Base-by-base conservation (phyloP, 2,113 vertebrate genomes). In the Danionella cerebrum region DNA sequence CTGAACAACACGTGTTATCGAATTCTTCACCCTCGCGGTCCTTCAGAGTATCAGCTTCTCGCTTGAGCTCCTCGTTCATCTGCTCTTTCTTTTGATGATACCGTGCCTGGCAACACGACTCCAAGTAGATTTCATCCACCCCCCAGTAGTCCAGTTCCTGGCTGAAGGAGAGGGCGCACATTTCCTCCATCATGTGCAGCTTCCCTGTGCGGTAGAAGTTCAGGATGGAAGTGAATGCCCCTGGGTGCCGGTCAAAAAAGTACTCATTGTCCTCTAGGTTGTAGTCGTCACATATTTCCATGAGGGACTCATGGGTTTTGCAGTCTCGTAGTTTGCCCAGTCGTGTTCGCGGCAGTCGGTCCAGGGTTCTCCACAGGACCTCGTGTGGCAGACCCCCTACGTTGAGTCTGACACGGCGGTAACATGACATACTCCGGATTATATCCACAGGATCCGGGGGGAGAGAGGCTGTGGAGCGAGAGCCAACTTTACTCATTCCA, bases 171-270 rank as follows among this genome's bases (percentile, higher is more conserved):
- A 99, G 83, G 3, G 96, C 96, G 10, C 96, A 99, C 96, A 98
- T 99, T 81, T 99, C 96, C 85, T 99, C 96, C 96, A 99, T 98
- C 96, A 99, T 99, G 85, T 99, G 96, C 87, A 99, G 82, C 79
- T 97, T 95, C 14, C 96, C 96, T 0, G 96, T 98, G 60, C 96
- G 94, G 82, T 98, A 99, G 82, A 99, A 99, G 88, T 99, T 99
- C 75, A 99, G 90, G 72, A 99, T 99, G 13, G 96, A 98, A 0
- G 96, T 98, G 84, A 99, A 99, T 1, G 96, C 96, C 60, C 96
- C 96, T 0, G 96, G 95, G 48, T 99, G 96, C 63, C 96, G 89
- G 78, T 99, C 96, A 1, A 99, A 99, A 82, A 99, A 99, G 84
- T 96, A 99, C 75, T 99, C 95, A 0, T 98, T 99, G 83, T 97